Evolutionary conservation across 2,888 invertebrate species (phyloP).

Genomic region (Fabriciana adippe): DNA sequence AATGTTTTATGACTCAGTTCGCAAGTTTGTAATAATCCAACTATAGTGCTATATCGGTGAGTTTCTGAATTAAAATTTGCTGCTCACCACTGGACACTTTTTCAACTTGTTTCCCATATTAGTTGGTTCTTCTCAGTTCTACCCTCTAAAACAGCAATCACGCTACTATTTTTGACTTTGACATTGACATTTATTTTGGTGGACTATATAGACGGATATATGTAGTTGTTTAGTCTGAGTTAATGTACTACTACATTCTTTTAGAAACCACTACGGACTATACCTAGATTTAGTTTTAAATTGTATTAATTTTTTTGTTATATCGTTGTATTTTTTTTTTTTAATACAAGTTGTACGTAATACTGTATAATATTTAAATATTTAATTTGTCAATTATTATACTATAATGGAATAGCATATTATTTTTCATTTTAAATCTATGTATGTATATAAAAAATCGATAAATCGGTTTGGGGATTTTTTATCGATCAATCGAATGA

Average conservation of each 20-base stretch:
- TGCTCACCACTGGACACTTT: too few relatives aligned
- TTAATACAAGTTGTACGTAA: not conserved
- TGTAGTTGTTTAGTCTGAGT: too few relatives aligned
- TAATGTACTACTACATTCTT: not conserved
- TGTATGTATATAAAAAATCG: not conserved
- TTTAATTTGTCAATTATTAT: conserved; percentile 6
- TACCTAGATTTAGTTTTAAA: not conserved
- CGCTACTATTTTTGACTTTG: not conserved
- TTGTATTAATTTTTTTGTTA: not conserved
- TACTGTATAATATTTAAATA: not conserved
- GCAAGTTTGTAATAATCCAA: too few relatives aligned
- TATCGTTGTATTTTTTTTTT: not conserved
- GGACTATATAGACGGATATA: too few relatives aligned
- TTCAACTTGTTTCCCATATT: too few relatives aligned
- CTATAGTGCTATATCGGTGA: too few relatives aligned
- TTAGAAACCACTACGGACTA: not conserved
- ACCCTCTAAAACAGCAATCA: too few relatives aligned
- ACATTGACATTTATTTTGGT: not conserved
- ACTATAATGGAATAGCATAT: not conserved
- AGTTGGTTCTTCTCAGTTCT: too few relatives aligned
- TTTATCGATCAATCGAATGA: not conserved
- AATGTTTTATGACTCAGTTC: too few relatives aligned
- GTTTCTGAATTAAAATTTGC: too few relatives aligned
- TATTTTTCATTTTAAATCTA: not conserved
- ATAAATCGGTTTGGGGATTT: not conserved